Evolutionary conservation across 1,140 invertebrate species (phyloP).

Genomic region (Onthophagus taurus): DNA sequence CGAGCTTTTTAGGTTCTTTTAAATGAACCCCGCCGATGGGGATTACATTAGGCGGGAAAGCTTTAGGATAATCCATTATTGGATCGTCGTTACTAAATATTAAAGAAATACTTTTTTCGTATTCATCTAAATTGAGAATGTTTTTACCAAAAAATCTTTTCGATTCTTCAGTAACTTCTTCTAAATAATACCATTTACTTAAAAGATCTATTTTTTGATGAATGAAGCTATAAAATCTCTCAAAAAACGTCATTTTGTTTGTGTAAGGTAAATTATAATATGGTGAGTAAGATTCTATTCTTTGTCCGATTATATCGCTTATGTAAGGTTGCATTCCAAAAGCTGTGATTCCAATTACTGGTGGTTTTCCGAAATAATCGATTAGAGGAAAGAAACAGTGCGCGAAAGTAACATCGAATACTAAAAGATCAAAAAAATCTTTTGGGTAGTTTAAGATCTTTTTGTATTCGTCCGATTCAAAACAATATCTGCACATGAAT

Average conservation of each 20-base stretch:
- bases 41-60: conserved; percentile 44
- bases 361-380: not conserved
- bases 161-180: not conserved
- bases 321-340: not conserved
- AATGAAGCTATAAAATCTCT: not conserved
- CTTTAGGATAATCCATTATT: conserved; percentile 21
- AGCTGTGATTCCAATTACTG: not conserved
- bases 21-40: conserved; percentile 46
- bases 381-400: not conserved
- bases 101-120: not conserved
- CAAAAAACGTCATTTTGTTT: not conserved
- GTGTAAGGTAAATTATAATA: not conserved
- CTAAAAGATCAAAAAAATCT: not conserved
- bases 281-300: not conserved
- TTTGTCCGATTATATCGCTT: not conserved
- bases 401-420: not conserved
- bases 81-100: too few relatives aligned
- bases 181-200: not conserved
- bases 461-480: not conserved
- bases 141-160: not conserved
- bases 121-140: not conserved
- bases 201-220: not conserved
- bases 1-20: conserved; percentile 28
- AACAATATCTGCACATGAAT: not conserved
- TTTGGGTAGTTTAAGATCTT: not conserved